Percentiles rank a stretch among this genome's conserved stretches.
Evolutionary conservation across 1,140 invertebrate genomes (phyloP).

Genomic region (Asobara japonica): DNA sequence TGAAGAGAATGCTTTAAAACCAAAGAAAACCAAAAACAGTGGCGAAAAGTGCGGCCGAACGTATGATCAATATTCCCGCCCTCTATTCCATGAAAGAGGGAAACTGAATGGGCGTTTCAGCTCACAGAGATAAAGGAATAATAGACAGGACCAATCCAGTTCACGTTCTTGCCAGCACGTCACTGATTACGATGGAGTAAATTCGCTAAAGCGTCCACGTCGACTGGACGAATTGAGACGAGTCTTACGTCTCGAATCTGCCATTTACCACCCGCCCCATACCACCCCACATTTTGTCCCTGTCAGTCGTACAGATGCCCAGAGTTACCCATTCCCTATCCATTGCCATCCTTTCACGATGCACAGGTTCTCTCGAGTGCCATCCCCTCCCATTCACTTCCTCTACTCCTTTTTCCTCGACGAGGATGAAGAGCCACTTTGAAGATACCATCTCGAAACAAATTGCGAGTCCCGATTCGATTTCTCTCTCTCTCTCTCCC

Average conservation of each 20-base stretch:
- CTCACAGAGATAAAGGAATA: slow-evolving; percentile 13
- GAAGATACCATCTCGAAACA: slow-evolving; percentile 20
- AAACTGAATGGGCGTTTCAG: not conserved
- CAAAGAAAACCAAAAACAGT: no score
- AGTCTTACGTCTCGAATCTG: slow-evolving; percentile 12
- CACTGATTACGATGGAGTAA: slow-evolving; percentile 41
- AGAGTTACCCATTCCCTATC: slow-evolving; percentile 13
- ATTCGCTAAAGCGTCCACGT: slow-evolving; percentile 44
- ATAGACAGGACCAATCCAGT: slow-evolving; percentile 11
- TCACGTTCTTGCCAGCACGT: not conserved
- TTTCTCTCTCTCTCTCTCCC: not conserved
- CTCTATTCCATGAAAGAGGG: no score
- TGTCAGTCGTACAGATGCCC: slow-evolving; percentile 11
- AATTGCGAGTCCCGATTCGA: slow-evolving; percentile 16
- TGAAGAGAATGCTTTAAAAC: no score
- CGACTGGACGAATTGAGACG: slow-evolving; percentile 42
- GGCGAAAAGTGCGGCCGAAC: no score
- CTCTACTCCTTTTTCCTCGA: slow-evolving; percentile 13
- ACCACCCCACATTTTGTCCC: not conserved
- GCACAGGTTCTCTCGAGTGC: slow-evolving; percentile 19
- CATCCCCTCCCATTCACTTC: not conserved
- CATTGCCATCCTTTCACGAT: slow-evolving; percentile 27
- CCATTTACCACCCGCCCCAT: not conserved
- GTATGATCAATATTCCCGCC: no score
- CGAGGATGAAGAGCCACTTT: slow-evolving; percentile 18